phyloP scores from a whole-genome alignment of 2,113 vertebrate species.

The Pogona vitticeps region DNA sequence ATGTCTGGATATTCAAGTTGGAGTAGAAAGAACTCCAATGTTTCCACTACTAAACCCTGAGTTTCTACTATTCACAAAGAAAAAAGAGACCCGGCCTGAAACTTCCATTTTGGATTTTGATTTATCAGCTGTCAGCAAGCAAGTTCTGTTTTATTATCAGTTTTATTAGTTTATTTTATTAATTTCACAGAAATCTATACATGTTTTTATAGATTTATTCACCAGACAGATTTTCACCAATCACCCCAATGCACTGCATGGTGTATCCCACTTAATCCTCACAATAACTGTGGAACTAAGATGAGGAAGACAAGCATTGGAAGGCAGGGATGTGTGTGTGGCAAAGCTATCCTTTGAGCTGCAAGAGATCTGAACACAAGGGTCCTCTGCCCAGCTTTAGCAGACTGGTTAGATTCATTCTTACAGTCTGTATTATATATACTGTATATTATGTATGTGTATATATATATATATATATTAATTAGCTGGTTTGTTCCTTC shows the following conservation, averaged over 20 bases:
- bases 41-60: conserved; percentile 25
- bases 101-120: neutral
- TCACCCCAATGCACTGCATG: no score
- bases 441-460: no score
- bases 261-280: neutral
- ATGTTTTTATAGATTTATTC: neutral
- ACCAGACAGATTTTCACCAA: neutral
- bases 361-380: neutral
- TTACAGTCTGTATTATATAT: no score
- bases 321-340: no score
- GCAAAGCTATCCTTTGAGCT: neutral
- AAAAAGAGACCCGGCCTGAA: neutral
- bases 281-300: neutral
- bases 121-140: neutral
- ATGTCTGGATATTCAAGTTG: conserved; percentile 45
- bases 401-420: neutral
- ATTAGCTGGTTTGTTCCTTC: no score
- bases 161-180: no score
- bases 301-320: neutral
- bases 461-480: no score
- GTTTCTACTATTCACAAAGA: conserved; percentile 2
- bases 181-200: no score
- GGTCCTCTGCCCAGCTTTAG: neutral
- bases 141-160: neutral
- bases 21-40: conserved; percentile 34